phyloP scores from a whole-genome alignment of 2,888 invertebrate genomes.

The Dryobotodes eremita region DNA sequence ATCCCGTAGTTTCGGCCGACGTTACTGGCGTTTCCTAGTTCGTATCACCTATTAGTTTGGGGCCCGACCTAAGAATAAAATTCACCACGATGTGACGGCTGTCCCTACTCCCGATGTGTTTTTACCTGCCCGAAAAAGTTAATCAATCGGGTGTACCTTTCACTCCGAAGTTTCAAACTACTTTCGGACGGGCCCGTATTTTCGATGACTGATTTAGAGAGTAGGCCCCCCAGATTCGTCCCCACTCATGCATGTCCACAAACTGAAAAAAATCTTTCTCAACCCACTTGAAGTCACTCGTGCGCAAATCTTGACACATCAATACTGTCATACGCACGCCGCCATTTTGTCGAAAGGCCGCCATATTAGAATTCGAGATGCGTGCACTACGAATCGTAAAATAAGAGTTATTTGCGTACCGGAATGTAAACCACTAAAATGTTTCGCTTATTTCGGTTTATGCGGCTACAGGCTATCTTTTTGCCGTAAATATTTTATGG shows the following conservation, averaged over 20 bases:
- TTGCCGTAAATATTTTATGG: constrained; percentile 69
- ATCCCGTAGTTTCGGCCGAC: too few relatives aligned
- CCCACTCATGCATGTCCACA: constrained; percentile 28
- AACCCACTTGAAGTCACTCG: constrained; percentile 47
- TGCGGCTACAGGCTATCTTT: constrained; percentile 60
- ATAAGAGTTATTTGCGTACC: constrained; percentile 70
- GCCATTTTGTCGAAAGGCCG: constrained; percentile 26
- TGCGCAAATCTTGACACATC: constrained; percentile 55
- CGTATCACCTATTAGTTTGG: too few relatives aligned
- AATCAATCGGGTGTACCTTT: too few relatives aligned
- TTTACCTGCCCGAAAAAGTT: too few relatives aligned
- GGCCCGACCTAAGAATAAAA: too few relatives aligned
- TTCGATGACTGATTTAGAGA: too few relatives aligned
- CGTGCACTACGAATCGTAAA: constrained; percentile 66
- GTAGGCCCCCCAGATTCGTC: neutral
- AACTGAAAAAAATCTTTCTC: constrained; percentile 31
- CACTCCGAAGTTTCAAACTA: too few relatives aligned
- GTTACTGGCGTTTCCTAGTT: too few relatives aligned
- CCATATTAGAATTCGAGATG: constrained; percentile 60
- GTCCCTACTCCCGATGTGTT: too few relatives aligned
- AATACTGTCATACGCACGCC: constrained; percentile 50
- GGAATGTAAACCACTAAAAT: constrained; percentile 61
- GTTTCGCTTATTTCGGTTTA: constrained; percentile 65
- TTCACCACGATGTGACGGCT: too few relatives aligned
- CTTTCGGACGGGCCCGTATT: too few relatives aligned